These are phyloP conservation scores for Ornithorhynchus anatinus DNA, from an alignment of 2,113 vertebrate genomes.

Conservation along the genomic window DNA sequence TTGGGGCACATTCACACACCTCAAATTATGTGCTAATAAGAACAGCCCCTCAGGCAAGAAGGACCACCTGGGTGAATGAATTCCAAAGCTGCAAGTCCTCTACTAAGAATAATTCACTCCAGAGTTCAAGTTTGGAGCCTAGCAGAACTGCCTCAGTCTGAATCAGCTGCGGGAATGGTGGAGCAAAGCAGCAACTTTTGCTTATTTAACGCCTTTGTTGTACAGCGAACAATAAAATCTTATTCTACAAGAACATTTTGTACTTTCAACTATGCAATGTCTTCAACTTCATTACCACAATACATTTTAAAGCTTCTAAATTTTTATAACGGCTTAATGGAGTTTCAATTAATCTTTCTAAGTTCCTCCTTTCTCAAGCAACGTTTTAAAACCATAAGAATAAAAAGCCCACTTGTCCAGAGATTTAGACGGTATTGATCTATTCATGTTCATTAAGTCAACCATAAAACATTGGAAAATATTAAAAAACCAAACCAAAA, in stretches of 20 bases:
- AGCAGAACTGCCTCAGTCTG: background rate
- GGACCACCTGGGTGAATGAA: conserved; percentile 1
- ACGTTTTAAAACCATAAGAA: background rate
- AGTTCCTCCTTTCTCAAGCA: conserved; percentile 27
- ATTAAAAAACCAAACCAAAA: conserved; percentile 27
- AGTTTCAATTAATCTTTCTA: conserved; percentile 15
- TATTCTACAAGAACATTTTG: background rate
- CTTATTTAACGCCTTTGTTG: background rate
- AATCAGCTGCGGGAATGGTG: background rate
- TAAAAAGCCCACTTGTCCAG: background rate
- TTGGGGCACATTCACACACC: conserved; percentile 26
- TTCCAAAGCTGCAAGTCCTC: conserved; percentile 22
- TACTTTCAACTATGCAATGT: background rate
- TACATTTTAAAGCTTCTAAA: conserved; percentile 11
- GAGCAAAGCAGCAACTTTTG: background rate
- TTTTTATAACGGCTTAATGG: background rate
- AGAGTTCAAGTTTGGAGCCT: conserved; percentile 19
- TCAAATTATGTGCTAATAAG: conserved; percentile 36
- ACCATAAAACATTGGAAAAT: conserved; percentile 36
- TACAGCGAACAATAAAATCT: background rate
- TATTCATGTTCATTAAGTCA: conserved; percentile 38
- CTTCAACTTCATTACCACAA: too few relatives aligned
- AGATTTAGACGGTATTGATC: conserved; percentile 38
- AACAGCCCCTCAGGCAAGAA: conserved; percentile 16
- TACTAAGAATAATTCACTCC: conserved; percentile 1